Base-by-base conservation (phyloP, 1,140 invertebrate genomes). In the Solenopsis invicta region DNA sequence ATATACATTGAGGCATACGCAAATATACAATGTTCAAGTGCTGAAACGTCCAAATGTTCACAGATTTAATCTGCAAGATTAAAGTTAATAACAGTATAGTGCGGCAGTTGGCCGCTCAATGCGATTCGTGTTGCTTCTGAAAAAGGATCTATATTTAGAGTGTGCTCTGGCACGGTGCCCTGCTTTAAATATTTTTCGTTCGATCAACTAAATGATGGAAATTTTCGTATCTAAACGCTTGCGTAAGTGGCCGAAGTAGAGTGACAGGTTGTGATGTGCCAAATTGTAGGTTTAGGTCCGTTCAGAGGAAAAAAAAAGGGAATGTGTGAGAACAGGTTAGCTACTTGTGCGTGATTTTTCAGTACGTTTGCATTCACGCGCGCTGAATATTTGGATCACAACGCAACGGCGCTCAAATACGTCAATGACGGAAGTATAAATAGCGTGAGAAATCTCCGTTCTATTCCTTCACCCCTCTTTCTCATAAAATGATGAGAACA, bases 121-220 rank as follows among this genome's bases (percentile, higher is more conserved):
- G 54, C 52, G 50, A 48, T 34, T 34, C 61, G 37, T 45, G 45
- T n/a, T 77, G 77, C 75, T 91, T 81, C 87, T 91, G 88, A 91
- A 92, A 91, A 91, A 89, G 88, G 69, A 89, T 86, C 92, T 94
- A 94, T 94, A 93, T 93, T 94, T 94, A 94, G 90, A 91, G 61
- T 86, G 62, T 77, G 87, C 77, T 90, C 91, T 94, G 93, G 93
- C 90, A 72, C 76, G 41, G 34, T 61, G 93, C 93, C 93, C 50
- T 41, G 61, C 87, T 89, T 90, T 86, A 92, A 92, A 92, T 94
- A 93, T 93, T 94, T 89, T 93, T 87, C 81, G 90, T 92, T 92
- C 88, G 88, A 93, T 85, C 90, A 72, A 77, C 61, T 64, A 85
- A 91, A 92, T 16, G 61, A 82, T 78, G 88, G 90, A 90, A 87